Conservation (phyloP, 2,888 invertebrate species). For the Aphodius granarius region DNA sequence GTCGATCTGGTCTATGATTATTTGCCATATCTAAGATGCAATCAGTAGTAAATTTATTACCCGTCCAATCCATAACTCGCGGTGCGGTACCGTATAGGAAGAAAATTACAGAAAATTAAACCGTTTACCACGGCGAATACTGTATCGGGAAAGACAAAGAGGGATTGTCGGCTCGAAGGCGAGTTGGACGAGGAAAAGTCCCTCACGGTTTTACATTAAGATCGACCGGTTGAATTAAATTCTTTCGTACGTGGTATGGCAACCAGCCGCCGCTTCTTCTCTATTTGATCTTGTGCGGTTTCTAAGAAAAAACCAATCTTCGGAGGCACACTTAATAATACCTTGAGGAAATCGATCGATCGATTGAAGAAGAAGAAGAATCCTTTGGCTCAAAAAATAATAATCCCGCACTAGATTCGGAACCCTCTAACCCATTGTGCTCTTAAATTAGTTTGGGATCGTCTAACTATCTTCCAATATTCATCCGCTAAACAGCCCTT, state of each 20-base stretch:
- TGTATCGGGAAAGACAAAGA: neutral
- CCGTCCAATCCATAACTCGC: neutral
- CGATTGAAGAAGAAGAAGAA: neutral
- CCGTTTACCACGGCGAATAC: neutral
- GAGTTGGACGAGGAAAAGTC: neutral
- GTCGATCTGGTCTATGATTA: neutral
- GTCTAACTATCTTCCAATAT: neutral
- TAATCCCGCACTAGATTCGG: slow-evolving; percentile 5
- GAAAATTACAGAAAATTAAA: neutral
- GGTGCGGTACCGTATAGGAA: neutral
- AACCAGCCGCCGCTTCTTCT: neutral
- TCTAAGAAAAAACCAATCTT: slow-evolving; percentile 13
- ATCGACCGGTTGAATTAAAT: neutral
- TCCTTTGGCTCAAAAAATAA: neutral
- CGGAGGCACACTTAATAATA: slow-evolving; percentile 7
- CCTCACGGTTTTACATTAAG: neutral
- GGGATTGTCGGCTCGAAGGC: neutral
- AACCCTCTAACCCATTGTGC: slow-evolving; percentile 8
- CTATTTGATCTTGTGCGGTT: slow-evolving; percentile 11
- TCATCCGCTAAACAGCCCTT: neutral
- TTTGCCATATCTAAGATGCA: neutral
- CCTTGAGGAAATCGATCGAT: slow-evolving; percentile 9
- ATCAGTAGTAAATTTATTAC: neutral
- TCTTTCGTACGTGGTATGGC: neutral
- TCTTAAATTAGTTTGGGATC: slow-evolving; percentile 11